Conservation (phyloP, 2,888 invertebrate genomes). For the Nowickia ferox region DNA sequence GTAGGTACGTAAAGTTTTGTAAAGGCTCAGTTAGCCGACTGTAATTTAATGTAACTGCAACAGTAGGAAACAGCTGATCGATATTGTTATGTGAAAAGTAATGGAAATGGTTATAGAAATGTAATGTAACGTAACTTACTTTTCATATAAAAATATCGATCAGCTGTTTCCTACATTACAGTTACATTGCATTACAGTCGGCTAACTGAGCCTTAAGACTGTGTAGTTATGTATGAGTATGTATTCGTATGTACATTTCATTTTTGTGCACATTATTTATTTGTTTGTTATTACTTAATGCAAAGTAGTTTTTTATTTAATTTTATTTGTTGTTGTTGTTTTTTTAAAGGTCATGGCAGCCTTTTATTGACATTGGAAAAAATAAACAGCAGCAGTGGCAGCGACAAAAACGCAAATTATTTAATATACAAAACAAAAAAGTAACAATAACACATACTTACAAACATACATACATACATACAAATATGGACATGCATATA, state of each 20-base stretch:
- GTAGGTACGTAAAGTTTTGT: too few relatives aligned
- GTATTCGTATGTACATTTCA: conserved; percentile 23
- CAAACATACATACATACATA: not conserved
- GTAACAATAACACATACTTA: not conserved
- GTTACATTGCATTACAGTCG: too few relatives aligned
- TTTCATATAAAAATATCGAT: too few relatives aligned
- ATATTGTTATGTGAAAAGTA: too few relatives aligned
- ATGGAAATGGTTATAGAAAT: too few relatives aligned
- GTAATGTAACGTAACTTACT: too few relatives aligned
- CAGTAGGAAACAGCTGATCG: too few relatives aligned
- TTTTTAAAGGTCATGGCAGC: conserved; percentile 70
- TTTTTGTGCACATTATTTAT: conserved; percentile 31
- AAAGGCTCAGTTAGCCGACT: too few relatives aligned
- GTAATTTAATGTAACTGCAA: too few relatives aligned
- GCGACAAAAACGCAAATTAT: conserved; percentile 60
- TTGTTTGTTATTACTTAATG: conserved; percentile 51
- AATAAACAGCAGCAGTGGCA: conserved; percentile 47
- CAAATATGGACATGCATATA: too few relatives aligned
- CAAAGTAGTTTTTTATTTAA: conserved; percentile 30
- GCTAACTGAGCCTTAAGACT: too few relatives aligned
- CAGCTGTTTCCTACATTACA: too few relatives aligned
- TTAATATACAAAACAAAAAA: conserved; percentile 50
- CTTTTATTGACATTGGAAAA: conserved; percentile 70
- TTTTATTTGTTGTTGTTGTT: conserved; percentile 48
- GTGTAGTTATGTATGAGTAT: not conserved